A percentile compares a stretch with the other conserved stretches of the same genome.
These are phyloP conservation scores for Scaptomyza cyrtandrae DNA, from an alignment of 2,888 invertebrate genomes.

Conservation along the genomic window DNA sequence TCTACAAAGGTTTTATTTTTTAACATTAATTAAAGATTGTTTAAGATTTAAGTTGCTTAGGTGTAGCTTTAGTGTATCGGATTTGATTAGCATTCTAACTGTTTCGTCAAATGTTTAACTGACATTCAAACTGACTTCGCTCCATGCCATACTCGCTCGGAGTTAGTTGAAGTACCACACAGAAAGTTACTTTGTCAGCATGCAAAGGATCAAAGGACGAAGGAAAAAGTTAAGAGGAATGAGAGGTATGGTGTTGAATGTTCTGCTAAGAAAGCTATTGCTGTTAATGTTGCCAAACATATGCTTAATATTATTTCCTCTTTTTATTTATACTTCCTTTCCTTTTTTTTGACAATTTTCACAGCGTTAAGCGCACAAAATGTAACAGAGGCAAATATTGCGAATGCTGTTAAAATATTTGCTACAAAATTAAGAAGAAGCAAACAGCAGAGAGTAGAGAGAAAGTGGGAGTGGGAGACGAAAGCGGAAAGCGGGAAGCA, in stretches of 20 bases:
- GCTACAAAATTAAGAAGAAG: slow-evolving; percentile 17
- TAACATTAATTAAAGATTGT: not conserved
- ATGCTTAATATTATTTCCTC: slow-evolving; percentile 25
- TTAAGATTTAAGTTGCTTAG: not conserved
- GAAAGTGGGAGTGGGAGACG: not conserved
- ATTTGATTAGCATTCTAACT: slow-evolving; percentile 32
- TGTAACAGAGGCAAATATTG: slow-evolving; percentile 44
- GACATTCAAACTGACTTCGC: slow-evolving; percentile 23
- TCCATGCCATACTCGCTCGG: not conserved
- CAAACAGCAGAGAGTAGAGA: not conserved
- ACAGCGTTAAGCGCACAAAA: slow-evolving; percentile 34
- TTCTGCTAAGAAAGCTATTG: slow-evolving; percentile 24
- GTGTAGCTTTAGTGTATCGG: not conserved
- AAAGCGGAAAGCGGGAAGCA: not conserved
- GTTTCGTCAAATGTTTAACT: slow-evolving; percentile 32
- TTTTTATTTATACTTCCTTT: slow-evolving; percentile 1
- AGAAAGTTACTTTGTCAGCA: slow-evolving; percentile 36
- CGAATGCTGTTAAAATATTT: slow-evolving; percentile 51
- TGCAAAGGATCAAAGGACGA: slow-evolving; percentile 5
- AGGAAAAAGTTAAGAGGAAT: too few species aligned
- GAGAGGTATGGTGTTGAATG: not conserved
- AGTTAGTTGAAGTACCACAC: not conserved
- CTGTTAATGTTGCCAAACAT: slow-evolving; percentile 8
- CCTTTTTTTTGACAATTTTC: slow-evolving; percentile 19
- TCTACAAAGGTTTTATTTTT: not conserved